Percentiles rank a stretch among this genome's conserved stretches.
Evolutionary conservation across 2,797 vertebrate genomes (phyloP).

Genomic region (Hyperoplus immaculatus): DNA sequence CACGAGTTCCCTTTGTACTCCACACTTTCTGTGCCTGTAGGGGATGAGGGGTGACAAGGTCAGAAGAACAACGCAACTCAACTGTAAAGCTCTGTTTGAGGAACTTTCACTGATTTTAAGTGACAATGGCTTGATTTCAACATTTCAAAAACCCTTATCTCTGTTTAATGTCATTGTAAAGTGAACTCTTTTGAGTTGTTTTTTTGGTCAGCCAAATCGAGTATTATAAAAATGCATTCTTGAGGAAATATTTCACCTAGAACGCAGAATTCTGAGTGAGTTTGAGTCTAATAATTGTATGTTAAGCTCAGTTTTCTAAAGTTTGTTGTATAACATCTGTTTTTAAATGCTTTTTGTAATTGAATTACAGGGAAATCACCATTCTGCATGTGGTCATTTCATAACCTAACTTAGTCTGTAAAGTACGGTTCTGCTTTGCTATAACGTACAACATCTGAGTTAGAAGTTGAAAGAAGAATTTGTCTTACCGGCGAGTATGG

Average conservation of each 20-base stretch:
- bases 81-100: background rate
- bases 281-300: background rate
- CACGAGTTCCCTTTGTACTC: constrained; percentile 96
- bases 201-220: too few relatives aligned
- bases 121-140: background rate
- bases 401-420: background rate
- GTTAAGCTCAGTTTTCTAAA: background rate
- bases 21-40: constrained; percentile 91
- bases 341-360: background rate
- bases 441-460: background rate
- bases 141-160: background rate
- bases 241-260: background rate
- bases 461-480: background rate
- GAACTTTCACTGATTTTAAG: background rate
- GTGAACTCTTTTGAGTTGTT: too few relatives aligned
- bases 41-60: background rate
- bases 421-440: too few relatives aligned
- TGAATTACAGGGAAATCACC: background rate
- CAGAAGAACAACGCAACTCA: background rate
- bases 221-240: background rate
- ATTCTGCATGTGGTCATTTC: background rate
- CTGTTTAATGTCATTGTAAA: background rate
- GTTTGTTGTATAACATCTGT: background rate
- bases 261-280: too few relatives aligned
- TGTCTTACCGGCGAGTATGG: constrained; percentile 89